These are phyloP conservation scores for Notospermus geniculatus DNA, from an alignment of 1,140 invertebrate genomes.

Conservation along the genomic window DNA sequence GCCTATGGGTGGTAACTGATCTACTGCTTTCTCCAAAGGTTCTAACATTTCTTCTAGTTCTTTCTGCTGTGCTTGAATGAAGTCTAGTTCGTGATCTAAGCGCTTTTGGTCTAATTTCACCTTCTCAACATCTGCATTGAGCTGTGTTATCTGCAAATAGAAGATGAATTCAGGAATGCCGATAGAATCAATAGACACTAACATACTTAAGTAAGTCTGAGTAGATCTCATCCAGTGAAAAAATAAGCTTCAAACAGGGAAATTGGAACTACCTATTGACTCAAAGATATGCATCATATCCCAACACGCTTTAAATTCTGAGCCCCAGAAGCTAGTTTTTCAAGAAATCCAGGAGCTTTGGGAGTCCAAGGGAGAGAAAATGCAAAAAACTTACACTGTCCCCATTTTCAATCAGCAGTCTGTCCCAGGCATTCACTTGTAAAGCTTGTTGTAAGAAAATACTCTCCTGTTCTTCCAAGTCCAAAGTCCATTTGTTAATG, in stretches of 20 bases:
- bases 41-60: constrained; percentile 84
- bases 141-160: constrained; percentile 68
- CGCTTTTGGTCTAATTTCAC: constrained; percentile 87
- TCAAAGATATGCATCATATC: too few species aligned
- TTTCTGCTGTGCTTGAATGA: constrained; percentile 86
- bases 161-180: not conserved
- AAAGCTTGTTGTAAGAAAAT: constrained; percentile 90
- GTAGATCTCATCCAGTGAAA: too few species aligned
- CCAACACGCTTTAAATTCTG: too few species aligned
- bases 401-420: constrained; percentile 83
- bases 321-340: too few species aligned
- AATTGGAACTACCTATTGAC: too few species aligned
- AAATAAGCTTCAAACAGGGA: too few species aligned
- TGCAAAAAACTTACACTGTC: constrained; percentile 67
- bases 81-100: constrained; percentile 91
- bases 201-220: too few species aligned
- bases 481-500: constrained; percentile 93
- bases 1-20: constrained; percentile 54
- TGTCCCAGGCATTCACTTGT: constrained; percentile 93
- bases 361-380: too few species aligned
- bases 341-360: too few species aligned
- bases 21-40: constrained; percentile 75
- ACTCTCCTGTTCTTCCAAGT: constrained; percentile 91
- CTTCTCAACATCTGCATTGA: constrained; percentile 80
- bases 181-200: too few species aligned